Evolutionary conservation across 2,113 vertebrate genomes (phyloP), one percentile per base, ranked within the genome.

Genomic region (Neolamprologus fasciatus): DNA sequence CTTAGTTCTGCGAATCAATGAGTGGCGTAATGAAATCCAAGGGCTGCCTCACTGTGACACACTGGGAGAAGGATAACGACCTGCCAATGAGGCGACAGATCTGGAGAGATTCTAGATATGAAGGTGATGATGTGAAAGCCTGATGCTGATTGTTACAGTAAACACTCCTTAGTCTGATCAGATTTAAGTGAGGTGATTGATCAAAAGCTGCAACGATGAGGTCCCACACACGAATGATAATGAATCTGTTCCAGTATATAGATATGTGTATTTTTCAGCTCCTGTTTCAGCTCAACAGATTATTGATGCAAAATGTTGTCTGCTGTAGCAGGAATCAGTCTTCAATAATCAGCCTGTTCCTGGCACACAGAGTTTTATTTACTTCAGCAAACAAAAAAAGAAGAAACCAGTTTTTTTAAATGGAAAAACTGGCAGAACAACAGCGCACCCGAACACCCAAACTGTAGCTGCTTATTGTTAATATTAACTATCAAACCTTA

Each of bases 1-100:
- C 95, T 92, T 86, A 66, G 50, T 57, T 85, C 26, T 81, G 55
- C 55, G 54, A 90, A 94, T 94, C 94, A 94, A 89, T 94, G 87
- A 21, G 80, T 9, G 51, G 68, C 47, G 2, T 84, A 81, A 94
- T 90, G 82, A 89, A 90, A 86, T 37, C 81, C 80, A 88, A 80
- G n/a, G 8, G 17, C 40, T 66, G 76, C 53, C 37, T 87, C 35
- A 3, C 76, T 51, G 78, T 80, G 47, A 85, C 82, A 40, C 33
- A 12, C 42, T 7, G 7, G 17, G 1, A 47, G 19, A 50, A 71
- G 12, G 31, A 28, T 4, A 13, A 21, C 3, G 5, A 10, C 7
- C 71, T n/a, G n/a, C 86, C 85, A 87, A 82, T 80, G 8, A 80
- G 63, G 16, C 3, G 1, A 3, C 31, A 13, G 82, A 50, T 50